Evolutionary conservation across 2,888 invertebrate genomes (phyloP), one percentile per base, ranked within the genome.

Genomic region (Diabrotica balteata): DNA sequence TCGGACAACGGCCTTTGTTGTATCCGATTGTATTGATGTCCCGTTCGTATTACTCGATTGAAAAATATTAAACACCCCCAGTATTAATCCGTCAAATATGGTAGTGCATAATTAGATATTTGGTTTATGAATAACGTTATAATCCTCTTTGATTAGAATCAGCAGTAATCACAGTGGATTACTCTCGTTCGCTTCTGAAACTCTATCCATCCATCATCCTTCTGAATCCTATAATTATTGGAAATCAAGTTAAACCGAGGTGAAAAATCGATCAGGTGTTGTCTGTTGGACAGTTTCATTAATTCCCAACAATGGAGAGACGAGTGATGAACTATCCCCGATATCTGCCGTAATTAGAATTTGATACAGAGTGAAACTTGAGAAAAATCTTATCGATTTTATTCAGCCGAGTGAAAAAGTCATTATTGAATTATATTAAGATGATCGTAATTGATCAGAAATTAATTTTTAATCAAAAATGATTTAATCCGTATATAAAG

Each of bases 81-180:
- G 32, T 32, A 32, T 32, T 32, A 32, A 32, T 32, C 32, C 32
- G 51, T 51, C 51, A 51, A 10, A 51, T 51, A 10, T 51, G 51
- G 17, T 17, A 51, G 49, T 32, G 51, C 49, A 51, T 57, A 57
- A 50, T 58, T 60, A 50, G 49, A 50, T 47, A 17, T 62, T 9
- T 11, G 8, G 52, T 55, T 44, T 42, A 32, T 32, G 60, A 64
- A 32, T 61, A 60, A 61, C 66, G 59, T 55, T 17, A 22, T 64
- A 68, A 68, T 68, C 68, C 64, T 59, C 58, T 64, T 55, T 68
- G 58, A 68, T 59, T 68, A 53, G 64, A 32, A 52, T 54, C 51
- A 43, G 55, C 46, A 43, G 57, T 60, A 68, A 68, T 68, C 59
- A 68, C 51, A 11, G 51, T 8, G 22, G 17, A 10, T 53, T 22